phyloP scores from a whole-genome alignment of 1,140 invertebrate genomes.

The Listronotus bonariensis region DNA sequence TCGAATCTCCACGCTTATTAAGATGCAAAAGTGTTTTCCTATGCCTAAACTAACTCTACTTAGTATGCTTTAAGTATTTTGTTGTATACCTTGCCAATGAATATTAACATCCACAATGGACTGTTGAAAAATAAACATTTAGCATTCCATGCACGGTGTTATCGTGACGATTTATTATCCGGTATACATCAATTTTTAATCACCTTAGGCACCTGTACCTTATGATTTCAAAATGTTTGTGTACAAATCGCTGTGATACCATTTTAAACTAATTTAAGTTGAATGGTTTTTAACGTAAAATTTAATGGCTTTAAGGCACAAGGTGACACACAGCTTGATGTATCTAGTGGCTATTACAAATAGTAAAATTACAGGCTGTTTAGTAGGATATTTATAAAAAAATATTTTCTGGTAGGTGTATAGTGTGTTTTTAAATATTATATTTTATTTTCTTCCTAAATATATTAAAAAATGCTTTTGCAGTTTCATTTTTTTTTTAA shows the following conservation, averaged over 20 bases:
- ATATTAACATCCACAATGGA: slow-evolving; percentile 40
- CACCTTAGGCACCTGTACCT: slow-evolving; percentile 15
- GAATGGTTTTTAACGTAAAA: no score
- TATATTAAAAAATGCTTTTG: no score
- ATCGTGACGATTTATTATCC: slow-evolving; percentile 36
- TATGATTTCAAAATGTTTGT: slow-evolving; percentile 18
- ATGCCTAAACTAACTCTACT: slow-evolving; percentile 40
- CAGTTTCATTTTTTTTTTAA: no score
- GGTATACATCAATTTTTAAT: slow-evolving; percentile 40
- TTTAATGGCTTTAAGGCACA: no score
- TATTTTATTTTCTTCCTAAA: no score
- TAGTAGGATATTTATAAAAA: no score
- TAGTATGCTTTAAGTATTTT: slow-evolving; percentile 37
- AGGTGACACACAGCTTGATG: no score
- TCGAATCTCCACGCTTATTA: slow-evolving; percentile 40
- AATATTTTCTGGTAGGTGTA: no score
- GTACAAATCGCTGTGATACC: neutral
- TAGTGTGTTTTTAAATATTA: no score
- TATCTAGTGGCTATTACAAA: no score
- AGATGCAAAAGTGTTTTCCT: slow-evolving; percentile 38
- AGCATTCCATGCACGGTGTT: slow-evolving; percentile 24
- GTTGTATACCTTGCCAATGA: slow-evolving; percentile 39
- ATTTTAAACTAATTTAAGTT: no score
- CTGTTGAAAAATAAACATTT: slow-evolving; percentile 37
- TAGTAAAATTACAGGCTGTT: no score